Conservation (phyloP, 37 sponge, comb jelly and placozoan genomes). For the Halichondria panicea region DNA sequence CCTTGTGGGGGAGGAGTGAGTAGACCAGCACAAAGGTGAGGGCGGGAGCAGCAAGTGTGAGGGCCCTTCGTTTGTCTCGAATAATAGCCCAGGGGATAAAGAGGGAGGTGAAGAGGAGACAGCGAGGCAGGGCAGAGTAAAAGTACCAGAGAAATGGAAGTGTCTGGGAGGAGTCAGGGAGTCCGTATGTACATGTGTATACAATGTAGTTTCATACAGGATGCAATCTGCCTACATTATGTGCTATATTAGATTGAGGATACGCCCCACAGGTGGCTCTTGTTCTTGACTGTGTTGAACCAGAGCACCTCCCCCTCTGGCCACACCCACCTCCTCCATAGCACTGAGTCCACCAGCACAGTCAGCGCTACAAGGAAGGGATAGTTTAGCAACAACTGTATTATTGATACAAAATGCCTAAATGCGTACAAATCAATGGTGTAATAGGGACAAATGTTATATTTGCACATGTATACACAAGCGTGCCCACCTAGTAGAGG, state of each 20-base stretch:
- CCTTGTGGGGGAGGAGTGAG: conserved; percentile 98
- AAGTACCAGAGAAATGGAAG: conserved; percentile 96
- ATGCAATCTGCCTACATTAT: too few species aligned
- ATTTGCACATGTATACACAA: not conserved
- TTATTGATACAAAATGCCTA: too few species aligned
- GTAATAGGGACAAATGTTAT: not conserved
- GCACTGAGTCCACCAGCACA: conserved; percentile 81
- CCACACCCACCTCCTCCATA: conserved; percentile 96
- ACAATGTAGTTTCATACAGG: too few species aligned
- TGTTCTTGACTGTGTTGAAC: conserved; percentile 94
- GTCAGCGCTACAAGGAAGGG: conserved; percentile 32
- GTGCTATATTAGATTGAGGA: conserved; percentile 34
- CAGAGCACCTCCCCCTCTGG: conserved; percentile 98
- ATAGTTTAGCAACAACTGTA: too few species aligned
- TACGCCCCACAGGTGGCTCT: conserved; percentile 98
- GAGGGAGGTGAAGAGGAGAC: conserved; percentile 73
- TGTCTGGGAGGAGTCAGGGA: conserved; percentile 45
- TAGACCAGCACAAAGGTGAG: conserved; percentile 79
- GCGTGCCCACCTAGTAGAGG: conserved; percentile 44
- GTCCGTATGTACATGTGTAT: not conserved
- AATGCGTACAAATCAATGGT: not conserved
- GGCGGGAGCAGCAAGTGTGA: conserved; percentile 49
- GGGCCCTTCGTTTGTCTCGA: conserved; percentile 42
- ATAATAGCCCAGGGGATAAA: conserved; percentile 64
- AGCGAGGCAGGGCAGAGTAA: conserved; percentile 89